Evolutionary conservation across 2,113 vertebrate genomes (phyloP).

Genomic region (rabbit (Oryctolagus cuniculus)): mOryCun1.1 NC_091435.1:54272001-54272500

Average conservation of each 20-base stretch:
- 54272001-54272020: not conserved
- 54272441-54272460: not conserved
- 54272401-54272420: not conserved
- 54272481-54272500: not conserved
- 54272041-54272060: too few relatives aligned
- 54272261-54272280: not conserved
- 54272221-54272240: not conserved
- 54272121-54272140: not conserved
- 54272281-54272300: not conserved
- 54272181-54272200: slow-evolving; percentile 7
- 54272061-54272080: too few relatives aligned
- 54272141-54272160: not conserved
- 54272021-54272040: not conserved
- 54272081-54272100: not conserved
- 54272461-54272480: not conserved
- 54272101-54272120: slow-evolving; percentile 34
- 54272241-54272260: not conserved
- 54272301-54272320: not conserved
- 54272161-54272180: not conserved
- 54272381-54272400: not conserved
- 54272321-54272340: not conserved
- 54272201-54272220: not conserved
- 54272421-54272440: not conserved
- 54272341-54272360: not conserved
- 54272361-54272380: not conserved